Percentiles rank a stretch among this genome's conserved stretches.
Evolutionary conservation across 2,888 invertebrate species (phyloP).

Genomic region (Entomobrya proxima): DNA sequence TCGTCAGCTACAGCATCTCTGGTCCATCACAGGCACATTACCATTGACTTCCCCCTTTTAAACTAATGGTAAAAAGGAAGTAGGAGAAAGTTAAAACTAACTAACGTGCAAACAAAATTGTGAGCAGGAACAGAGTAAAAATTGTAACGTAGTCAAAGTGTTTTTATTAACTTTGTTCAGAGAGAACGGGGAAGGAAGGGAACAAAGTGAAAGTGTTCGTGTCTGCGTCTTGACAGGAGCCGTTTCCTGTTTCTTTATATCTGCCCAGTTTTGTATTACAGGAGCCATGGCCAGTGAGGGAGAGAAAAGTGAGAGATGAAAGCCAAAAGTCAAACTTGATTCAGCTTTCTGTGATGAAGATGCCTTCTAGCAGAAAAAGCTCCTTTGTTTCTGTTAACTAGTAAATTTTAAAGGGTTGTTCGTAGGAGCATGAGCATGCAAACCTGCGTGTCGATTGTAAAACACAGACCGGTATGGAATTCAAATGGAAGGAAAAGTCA

Average conservation of each 20-base stretch:
- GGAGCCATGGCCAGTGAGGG: neutral
- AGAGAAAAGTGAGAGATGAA: neutral
- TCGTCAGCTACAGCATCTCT: neutral
- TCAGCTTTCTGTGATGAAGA: neutral
- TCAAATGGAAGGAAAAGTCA: too few relatives aligned
- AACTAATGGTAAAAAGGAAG: too few relatives aligned
- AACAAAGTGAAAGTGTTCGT: neutral
- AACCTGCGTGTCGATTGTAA: too few relatives aligned
- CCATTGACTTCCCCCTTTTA: too few relatives aligned
- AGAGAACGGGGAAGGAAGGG: neutral
- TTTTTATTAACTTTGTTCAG: slow-evolving; percentile 16
- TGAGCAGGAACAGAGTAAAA: slow-evolving; percentile 15
- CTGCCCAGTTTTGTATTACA: neutral
- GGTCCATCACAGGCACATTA: too few relatives aligned
- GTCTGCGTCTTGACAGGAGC: neutral
- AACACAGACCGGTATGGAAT: too few relatives aligned
- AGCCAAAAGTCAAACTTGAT: slow-evolving; percentile 17
- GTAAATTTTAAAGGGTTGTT: neutral
- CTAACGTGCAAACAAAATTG: neutral
- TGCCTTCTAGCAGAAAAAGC: slow-evolving; percentile 2
- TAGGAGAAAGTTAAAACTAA: neutral
- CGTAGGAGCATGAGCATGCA: neutral
- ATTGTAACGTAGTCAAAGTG: slow-evolving; percentile 39
- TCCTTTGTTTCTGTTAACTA: slow-evolving; percentile 9
- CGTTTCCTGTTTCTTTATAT: neutral